Conservation (phyloP, 1,140 invertebrate species). For the Anthonomus grandis region DNA sequence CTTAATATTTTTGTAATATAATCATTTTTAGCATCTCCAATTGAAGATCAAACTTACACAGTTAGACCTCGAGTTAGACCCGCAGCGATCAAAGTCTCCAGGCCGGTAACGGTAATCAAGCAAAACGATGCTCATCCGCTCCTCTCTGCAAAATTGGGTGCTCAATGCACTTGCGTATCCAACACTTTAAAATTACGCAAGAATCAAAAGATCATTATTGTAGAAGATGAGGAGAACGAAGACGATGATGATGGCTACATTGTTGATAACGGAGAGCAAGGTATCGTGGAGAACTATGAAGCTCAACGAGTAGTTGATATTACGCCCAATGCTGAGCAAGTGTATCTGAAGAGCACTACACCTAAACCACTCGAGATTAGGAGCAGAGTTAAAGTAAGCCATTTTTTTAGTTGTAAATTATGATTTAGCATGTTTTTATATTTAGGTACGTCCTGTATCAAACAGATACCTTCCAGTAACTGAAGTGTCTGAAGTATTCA, state of each 20-base stretch:
- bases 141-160: conserved; percentile 65
- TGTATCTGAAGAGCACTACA: conserved; percentile 21
- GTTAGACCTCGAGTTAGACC: not conserved
- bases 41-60: conserved; percentile 13
- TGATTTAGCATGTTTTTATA: too few relatives aligned
- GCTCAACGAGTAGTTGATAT: conserved; percentile 31
- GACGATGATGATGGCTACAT: conserved; percentile 40
- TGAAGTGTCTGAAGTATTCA: conserved; percentile 9
- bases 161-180: conserved; percentile 69
- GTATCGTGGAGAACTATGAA: conserved; percentile 34
- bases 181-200: conserved; percentile 57
- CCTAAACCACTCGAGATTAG: conserved; percentile 10
- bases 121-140: conserved; percentile 53
- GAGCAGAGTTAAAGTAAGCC: conserved; percentile 15
- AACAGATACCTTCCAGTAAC: conserved; percentile 3
- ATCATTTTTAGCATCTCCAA: not conserved
- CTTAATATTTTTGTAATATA: not conserved
- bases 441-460: conserved; percentile 4
- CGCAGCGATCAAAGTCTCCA: conserved; percentile 26
- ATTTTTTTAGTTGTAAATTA: not conserved
- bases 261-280: conserved; percentile 38
- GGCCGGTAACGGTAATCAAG: conserved; percentile 38
- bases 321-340: conserved; percentile 28
- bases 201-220: conserved; percentile 38
- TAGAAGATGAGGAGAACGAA: conserved; percentile 32